Evolutionary conservation across 2,888 invertebrate genomes (phyloP), one percentile per base, ranked within the genome.

Genomic region (Neoascia interrupta): DNA sequence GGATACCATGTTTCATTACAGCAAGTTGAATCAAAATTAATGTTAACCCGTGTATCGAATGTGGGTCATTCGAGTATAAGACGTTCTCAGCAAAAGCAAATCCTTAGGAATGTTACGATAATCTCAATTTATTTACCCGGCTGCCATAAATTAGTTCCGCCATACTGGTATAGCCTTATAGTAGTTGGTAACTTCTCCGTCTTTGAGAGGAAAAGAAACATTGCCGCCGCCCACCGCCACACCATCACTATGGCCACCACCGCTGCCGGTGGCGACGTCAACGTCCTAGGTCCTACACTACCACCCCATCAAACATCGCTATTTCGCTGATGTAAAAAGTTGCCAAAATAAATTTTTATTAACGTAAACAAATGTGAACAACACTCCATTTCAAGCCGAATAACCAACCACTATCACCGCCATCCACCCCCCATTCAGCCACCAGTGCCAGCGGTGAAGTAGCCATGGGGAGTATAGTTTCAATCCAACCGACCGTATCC

Each of bases 341-440:
- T 79, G 79, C 66, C 72, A 61, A 79, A 79, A 79, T 79, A 79
- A 79, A 72, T 79, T 79, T 79, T 79, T 79, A 79, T 79, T 79
- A 79, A 66, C 79, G 64, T 72, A 79, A 79, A 79, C 72, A 79
- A 79, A 79, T 79, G 79, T 79, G 79, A 79, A 79, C 72, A 79
- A 61, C 79, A 72, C 79, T 79, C 79, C 61, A 76, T 76, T 72
- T 49, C 64, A 15, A 72, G 60, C 41, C 31, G 39, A 66, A 72
- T 72, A 79, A 72, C 54, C 54, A 72, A 56, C 47, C 64, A 66
- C 66, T 70, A 76, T 64, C 70, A 61, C 41, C 66, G 19, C 19
- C 31, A 39, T n/a, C n/a, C 13, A 11, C 4, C 3, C 8, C 31
- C 31, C 3, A 31, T 31, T n/a, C n/a, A n/a, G 31, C 36, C 15